Evolutionary conservation across 2,888 invertebrate species (phyloP), one percentile per base, ranked within the genome.

Genomic region (Pseudoips prasinana): DNA sequence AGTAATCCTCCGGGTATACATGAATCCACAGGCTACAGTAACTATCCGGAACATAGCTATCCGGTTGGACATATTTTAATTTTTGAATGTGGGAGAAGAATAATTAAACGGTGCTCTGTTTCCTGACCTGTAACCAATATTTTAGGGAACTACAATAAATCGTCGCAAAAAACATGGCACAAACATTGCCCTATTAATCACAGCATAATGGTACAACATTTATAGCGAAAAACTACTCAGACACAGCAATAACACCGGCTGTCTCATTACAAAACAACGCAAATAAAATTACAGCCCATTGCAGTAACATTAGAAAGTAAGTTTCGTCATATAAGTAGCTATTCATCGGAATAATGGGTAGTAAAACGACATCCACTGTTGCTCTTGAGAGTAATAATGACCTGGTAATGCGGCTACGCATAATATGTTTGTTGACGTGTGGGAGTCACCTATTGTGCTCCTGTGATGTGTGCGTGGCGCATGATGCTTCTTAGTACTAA

Each of bases 261-360:
- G 54, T 62, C 56, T 61, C 53, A 64, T 69, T 68, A 72, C 56
- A 58, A 59, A 51, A 62, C 41, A 53, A 54, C 47, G 51, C 60
- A 69, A 71, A 73, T 73, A 60, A 73, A 73, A 71, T 73, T 63
- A 68, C 62, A 55, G 53, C 36, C 58, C 62, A 70, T 73, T 74
- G 70, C 70, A 62, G 54, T 58, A 64, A 68, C 73, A 76, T 78
- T 83, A 82, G 82, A 84, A 83, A 82, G 80, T 75, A 55, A 53
- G 70, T 79, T 75, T 78, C 75, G 67, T 75, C 77, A 78, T 66
- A 64, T 58, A 61, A 75, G 64, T 54, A 62, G 65, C 76, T 65
- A 75, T 78, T 77, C 75, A 74, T 73, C 66, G 65, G 61, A 56
- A 73, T 80, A 75, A 80, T 78, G 69, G 55, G 45, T 54, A 35